Evolutionary conservation across 2,888 invertebrate genomes (phyloP), one percentile per base, ranked within the genome.

Genomic region (Dinocampus coccinellae): DNA sequence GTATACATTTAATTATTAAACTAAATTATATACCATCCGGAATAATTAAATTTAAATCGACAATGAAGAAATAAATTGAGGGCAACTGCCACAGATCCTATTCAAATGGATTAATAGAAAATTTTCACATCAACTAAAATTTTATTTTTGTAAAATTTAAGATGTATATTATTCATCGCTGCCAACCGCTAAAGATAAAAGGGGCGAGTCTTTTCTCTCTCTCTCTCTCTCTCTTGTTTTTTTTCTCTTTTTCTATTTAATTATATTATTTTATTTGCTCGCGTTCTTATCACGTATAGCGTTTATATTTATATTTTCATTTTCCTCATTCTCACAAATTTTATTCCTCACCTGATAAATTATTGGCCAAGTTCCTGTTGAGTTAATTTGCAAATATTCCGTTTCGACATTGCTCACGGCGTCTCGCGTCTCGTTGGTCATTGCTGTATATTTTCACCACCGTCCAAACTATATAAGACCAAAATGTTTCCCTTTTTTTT

Each of bases 351-450:
- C 95, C 92, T 93, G 93, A 88, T 92, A 95, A 77, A 93, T 88
- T 77, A 90, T 87, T 75, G 91, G 88, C 95, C 95, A 95, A 77
- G 92, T 92, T 85, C 91, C 91, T 83, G 90, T 92, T 78, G 90
- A 90, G 82, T 91, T 91, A 81, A 95, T 91, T 84, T 93, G 92
- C 81, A 90, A 88, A 88, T 92, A 94, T 88, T 95, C 94, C 66
- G 91, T 90, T 89, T 94, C 94, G 77, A 95, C 89, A 84, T 89
- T 90, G 84, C 89, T 89, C 76, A 80, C 80, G 69, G 80, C 77
- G 62, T 82, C 80, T 65, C 73, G 77, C 75, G 78, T 76, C 69
- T 77, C 76, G 72, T 75, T 78, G 76, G 77, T 82, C 84, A 84
- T 85, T 20, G 47, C 4, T 47, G 20, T n/a, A 4, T 20, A n/a